A percentile compares a stretch with the other conserved stretches of the same genome.
These are phyloP conservation scores for Porites lobata DNA, from an alignment of 92 coral and sea anemone species.

Conservation along the genomic window DNA sequence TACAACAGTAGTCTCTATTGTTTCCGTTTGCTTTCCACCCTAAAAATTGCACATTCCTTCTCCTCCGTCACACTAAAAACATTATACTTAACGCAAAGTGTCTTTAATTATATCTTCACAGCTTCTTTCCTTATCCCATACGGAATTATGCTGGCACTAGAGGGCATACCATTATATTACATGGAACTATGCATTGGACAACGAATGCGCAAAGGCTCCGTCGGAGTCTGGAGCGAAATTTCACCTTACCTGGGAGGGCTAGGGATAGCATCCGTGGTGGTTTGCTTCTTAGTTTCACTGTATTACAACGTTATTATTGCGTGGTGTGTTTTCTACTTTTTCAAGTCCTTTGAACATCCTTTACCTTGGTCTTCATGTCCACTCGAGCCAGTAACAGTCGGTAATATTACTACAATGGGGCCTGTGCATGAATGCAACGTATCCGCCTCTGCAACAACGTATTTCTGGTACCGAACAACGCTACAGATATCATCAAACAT, in stretches of 20 bases:
- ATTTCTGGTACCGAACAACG: constrained; percentile 98
- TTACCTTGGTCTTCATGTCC: constrained; percentile 98
- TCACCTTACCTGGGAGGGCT: constrained; percentile 98
- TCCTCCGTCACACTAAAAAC: too few relatives aligned
- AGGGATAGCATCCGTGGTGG: constrained; percentile 94
- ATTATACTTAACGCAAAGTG: too few relatives aligned
- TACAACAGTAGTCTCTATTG: too few relatives aligned
- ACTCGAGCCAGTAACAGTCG: constrained; percentile 63
- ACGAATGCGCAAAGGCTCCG: constrained; percentile 98
- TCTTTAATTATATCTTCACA: constrained; percentile 26
- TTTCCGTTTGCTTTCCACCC: too few relatives aligned
- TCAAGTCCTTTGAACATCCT: constrained; percentile 94
- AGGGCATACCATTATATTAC: constrained; percentile 97
- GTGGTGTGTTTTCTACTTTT: constrained; percentile 97
- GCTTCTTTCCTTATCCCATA: constrained; percentile 98
- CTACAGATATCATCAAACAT: constrained; percentile 82
- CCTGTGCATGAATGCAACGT: constrained; percentile 83
- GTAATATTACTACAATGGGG: constrained; percentile 72
- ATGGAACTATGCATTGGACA: constrained; percentile 99
- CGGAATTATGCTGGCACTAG: constrained; percentile 97
- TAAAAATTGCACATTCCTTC: too few relatives aligned
- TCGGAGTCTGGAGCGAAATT: constrained; percentile 99
- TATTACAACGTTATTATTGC: constrained; percentile 97
- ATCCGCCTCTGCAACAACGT: constrained; percentile 81
- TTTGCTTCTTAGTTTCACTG: constrained; percentile 93